Conservation (phyloP, 2,797 vertebrate species). For the Danio jaintianensis region DNA sequence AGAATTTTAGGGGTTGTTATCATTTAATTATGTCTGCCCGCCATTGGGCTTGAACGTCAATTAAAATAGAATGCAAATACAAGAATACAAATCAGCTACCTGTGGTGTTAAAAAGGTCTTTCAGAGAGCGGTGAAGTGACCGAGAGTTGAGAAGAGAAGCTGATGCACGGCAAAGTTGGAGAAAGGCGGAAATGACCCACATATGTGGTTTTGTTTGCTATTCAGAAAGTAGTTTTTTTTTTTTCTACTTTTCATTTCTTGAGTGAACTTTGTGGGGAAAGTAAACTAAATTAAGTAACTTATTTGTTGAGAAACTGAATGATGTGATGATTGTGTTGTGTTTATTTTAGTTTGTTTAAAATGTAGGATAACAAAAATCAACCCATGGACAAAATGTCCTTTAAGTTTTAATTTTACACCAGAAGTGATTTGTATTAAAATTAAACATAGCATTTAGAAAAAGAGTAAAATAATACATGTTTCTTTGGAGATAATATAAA, state of each 20-base stretch:
- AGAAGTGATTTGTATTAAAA: neutral
- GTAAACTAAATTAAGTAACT: neutral
- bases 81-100: constrained; percentile 1
- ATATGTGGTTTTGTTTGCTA: neutral
- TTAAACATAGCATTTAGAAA: neutral
- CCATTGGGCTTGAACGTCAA: constrained; percentile 2
- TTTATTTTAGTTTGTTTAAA: neutral
- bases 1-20: constrained; percentile 34
- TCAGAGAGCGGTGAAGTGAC: constrained; percentile 4
- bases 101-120: neutral
- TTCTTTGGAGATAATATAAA: neutral
- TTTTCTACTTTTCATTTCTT: neutral
- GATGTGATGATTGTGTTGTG: neutral
- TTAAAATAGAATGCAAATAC: neutral
- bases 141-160: neutral
- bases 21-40: constrained; percentile 29
- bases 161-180: neutral
- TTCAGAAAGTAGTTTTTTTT: constrained; percentile 16
- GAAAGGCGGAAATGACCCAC: neutral
- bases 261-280: neutral
- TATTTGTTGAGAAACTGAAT: neutral
- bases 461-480: neutral
- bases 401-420: neutral
- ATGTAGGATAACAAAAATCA: neutral
- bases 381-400: neutral